Percentiles rank a stretch among this genome's conserved stretches.
phyloP scores from a whole-genome alignment of 2,113 vertebrate species.

The Hydrochoerus hydrochaeris region DNA sequence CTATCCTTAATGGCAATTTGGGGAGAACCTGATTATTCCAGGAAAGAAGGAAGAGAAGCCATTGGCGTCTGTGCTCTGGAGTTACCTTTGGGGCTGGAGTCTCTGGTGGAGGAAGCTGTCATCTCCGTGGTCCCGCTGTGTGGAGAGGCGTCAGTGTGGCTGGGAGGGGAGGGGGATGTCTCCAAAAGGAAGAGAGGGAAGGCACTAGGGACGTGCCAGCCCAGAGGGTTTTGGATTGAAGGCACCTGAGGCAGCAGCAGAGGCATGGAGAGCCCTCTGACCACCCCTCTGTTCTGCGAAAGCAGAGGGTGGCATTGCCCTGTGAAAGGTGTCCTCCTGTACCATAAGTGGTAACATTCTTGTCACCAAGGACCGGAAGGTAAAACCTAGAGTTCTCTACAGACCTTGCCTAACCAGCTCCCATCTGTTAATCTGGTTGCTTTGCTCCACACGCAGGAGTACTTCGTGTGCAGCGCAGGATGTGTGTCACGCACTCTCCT shows the following conservation, averaged over 20 bases:
- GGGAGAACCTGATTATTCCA: accelerated
- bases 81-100: neutral
- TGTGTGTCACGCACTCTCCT: no score
- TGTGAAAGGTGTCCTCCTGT: neutral
- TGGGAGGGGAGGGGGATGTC: neutral
- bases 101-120: neutral
- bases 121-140: neutral
- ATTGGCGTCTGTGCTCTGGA: neutral
- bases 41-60: neutral
- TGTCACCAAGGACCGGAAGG: neutral
- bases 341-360: neutral
- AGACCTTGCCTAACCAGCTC: neutral
- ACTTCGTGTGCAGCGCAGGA: neutral
- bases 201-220: neutral
- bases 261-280: no score
- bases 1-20: neutral
- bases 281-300: neutral
- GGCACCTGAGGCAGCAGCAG: neutral
- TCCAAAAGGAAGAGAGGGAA: neutral
- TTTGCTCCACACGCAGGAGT: neutral
- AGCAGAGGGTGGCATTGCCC: neutral
- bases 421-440: neutral
- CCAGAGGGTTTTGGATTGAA: neutral
- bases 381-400: neutral
- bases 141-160: neutral